A percentile compares a stretch with the other conserved stretches of the same genome.
Evolutionary conservation across 2,113 vertebrate genomes (phyloP).

Genomic region (Myrmophylax atrothorax): DNA sequence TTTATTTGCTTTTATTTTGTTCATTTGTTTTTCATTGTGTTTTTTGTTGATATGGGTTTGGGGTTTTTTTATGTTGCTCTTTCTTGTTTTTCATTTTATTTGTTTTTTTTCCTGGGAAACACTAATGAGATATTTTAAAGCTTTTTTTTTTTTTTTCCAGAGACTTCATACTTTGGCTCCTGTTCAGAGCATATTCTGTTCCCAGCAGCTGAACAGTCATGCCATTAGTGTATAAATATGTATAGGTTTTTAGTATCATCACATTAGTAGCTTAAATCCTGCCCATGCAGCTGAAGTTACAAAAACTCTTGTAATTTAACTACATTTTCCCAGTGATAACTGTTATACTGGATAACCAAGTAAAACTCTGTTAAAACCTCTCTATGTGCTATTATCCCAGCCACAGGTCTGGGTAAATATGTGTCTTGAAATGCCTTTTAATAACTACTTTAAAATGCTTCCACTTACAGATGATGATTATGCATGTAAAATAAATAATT

Average conservation of each 20-base stretch:
- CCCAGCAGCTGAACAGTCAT: background rate
- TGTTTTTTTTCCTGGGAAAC: background rate
- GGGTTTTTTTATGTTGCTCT: background rate
- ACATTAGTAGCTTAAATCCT: background rate
- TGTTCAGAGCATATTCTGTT: background rate
- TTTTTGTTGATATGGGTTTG: too few species aligned
- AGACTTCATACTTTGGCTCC: background rate
- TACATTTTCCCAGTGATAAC: background rate
- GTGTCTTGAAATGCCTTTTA: background rate
- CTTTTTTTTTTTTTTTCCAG: background rate
- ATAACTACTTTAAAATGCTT: constrained; percentile 5
- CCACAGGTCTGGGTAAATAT: background rate
- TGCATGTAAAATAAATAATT: background rate
- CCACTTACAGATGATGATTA: background rate
- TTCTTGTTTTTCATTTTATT: background rate
- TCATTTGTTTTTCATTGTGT: background rate
- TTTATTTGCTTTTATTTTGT: background rate
- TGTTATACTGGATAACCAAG: background rate
- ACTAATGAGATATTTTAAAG: background rate
- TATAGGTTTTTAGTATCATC: background rate
- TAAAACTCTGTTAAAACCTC: background rate
- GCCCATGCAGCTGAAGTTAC: background rate
- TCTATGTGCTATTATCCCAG: background rate
- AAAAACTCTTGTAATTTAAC: background rate
- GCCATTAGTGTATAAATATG: background rate